Conservation (phyloP, 2,888 invertebrate species). For the Eristalis intricaria region DNA sequence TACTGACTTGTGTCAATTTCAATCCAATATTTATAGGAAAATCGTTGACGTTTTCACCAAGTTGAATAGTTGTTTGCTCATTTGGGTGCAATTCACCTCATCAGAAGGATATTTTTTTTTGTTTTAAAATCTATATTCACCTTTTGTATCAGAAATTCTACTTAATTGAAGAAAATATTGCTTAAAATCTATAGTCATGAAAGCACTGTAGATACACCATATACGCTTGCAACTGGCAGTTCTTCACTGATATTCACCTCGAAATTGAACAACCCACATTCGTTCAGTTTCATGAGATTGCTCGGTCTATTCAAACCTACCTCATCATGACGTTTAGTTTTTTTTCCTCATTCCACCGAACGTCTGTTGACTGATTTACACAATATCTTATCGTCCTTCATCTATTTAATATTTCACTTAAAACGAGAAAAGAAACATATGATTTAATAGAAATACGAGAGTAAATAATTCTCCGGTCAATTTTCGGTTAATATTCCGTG, state of each 20-base stretch:
- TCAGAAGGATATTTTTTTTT: too few species aligned
- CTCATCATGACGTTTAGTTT: conserved; percentile 65
- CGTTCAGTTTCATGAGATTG: conserved; percentile 16
- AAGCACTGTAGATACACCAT: not conserved
- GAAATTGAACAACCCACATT: conserved; percentile 20
- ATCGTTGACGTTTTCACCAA: too few species aligned
- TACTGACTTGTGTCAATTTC: too few species aligned
- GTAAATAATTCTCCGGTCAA: conserved; percentile 7
- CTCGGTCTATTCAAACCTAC: conserved; percentile 48
- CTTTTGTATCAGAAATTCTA: too few species aligned
- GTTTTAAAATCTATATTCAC: too few species aligned
- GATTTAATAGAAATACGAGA: conserved; percentile 13
- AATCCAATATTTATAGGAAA: too few species aligned
- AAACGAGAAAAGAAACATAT: conserved; percentile 32
- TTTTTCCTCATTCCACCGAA: conserved; percentile 63
- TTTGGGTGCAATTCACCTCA: too few species aligned
- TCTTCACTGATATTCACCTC: not conserved
- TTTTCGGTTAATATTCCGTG: conserved; percentile 1
- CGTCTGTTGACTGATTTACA: conserved; percentile 68
- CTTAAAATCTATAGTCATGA: too few species aligned
- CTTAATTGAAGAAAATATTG: too few species aligned
- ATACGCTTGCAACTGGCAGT: conserved; percentile 1
- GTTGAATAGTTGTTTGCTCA: too few species aligned
- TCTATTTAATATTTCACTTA: conserved; percentile 33
- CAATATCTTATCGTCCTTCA: conserved; percentile 48